Conservation (phyloP, 2,888 invertebrate genomes). For the Entomobrya multifasciata region DNA sequence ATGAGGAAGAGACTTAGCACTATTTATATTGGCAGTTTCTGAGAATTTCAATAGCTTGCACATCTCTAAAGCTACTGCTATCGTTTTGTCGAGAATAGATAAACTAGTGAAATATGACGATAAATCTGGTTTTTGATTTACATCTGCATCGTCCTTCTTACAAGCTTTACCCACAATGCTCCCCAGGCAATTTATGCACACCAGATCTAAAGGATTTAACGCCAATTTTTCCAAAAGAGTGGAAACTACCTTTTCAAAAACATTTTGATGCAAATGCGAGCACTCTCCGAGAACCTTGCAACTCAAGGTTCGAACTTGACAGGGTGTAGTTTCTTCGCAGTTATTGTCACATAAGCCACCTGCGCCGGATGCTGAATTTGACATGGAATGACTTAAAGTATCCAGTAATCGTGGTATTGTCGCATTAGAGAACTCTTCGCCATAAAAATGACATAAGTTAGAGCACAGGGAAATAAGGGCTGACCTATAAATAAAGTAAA, state of each 20-base stretch:
- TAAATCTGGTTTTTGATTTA: constrained; percentile 29
- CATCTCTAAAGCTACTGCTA: constrained; percentile 30
- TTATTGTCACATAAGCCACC: constrained; percentile 45
- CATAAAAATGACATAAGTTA: constrained; percentile 49
- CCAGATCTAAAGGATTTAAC: constrained; percentile 26
- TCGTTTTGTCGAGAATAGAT: constrained; percentile 13
- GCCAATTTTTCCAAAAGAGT: constrained; percentile 18
- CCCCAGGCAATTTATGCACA: constrained; percentile 21
- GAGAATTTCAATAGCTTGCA: constrained; percentile 7
- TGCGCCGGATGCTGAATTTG: neutral
- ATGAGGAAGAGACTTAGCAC: neutral
- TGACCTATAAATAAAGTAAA: constrained; percentile 50
- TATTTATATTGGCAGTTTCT: neutral
- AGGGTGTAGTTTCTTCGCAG: constrained; percentile 2
- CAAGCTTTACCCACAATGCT: constrained; percentile 40
- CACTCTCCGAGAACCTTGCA: constrained; percentile 34
- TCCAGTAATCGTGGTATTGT: constrained; percentile 49
- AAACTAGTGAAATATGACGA: constrained; percentile 22
- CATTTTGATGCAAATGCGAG: constrained; percentile 23
- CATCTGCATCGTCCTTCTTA: neutral
- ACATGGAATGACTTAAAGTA: constrained; percentile 36
- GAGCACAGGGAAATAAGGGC: constrained; percentile 48
- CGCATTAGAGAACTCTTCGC: constrained; percentile 60
- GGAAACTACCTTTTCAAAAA: constrained; percentile 30
- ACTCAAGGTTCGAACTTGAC: constrained; percentile 26